Evolutionary conservation across 2,113 vertebrate genomes (phyloP).

Genomic region (Eulemur macaco): DNA sequence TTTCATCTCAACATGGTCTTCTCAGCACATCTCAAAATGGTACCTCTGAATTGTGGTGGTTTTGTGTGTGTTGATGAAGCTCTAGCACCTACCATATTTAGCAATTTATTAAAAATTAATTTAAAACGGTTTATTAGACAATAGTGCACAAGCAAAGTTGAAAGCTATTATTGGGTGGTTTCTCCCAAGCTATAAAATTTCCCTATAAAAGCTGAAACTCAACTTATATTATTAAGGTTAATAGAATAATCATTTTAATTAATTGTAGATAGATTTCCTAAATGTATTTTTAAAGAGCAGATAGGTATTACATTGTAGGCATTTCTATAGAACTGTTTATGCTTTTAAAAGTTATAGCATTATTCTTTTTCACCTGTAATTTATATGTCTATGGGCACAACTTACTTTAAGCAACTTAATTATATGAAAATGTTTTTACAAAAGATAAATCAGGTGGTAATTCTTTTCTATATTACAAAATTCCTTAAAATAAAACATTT

Average conservation of each 20-base stretch:
- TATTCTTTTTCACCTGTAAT: background rate
- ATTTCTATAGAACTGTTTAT: background rate
- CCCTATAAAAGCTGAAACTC: background rate
- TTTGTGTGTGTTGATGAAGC: background rate
- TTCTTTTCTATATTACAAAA: background rate
- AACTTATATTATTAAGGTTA: background rate
- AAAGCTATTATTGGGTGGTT: background rate
- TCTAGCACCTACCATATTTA: background rate
- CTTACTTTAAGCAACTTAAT: background rate
- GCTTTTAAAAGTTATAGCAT: background rate
- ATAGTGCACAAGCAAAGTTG: background rate
- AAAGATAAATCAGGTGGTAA: constrained; percentile 25
- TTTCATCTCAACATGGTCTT: background rate
- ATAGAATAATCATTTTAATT: background rate
- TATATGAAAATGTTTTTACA: background rate
- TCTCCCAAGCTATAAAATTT: background rate
- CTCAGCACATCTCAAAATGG: background rate
- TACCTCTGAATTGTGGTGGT: background rate
- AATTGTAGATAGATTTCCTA: background rate
- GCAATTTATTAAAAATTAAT: background rate
- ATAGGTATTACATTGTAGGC: background rate
- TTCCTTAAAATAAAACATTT: background rate
- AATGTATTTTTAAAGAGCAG: background rate
- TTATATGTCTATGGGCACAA: background rate
- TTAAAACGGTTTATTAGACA: background rate